Base-by-base conservation (phyloP, 2,797 vertebrate genomes). In the Coluber constrictor region DNA sequence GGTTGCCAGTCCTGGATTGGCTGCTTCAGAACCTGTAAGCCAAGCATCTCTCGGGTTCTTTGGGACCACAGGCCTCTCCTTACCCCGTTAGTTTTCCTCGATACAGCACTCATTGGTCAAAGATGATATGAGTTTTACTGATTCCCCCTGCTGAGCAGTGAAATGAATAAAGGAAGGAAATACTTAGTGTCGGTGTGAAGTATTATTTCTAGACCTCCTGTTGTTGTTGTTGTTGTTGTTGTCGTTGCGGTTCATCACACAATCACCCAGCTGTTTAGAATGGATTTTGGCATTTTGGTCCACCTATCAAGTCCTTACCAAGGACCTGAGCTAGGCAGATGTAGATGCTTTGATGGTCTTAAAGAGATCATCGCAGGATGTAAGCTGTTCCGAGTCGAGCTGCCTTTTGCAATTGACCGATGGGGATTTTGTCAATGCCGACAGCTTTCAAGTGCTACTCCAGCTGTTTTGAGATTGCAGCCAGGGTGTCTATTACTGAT, bases 1-100 rank as follows among this genome's bases (percentile, higher is more conserved):
- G 92, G 74, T 88, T 96, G 91, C 96, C 96, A 93, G 96, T 96
- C 92, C 96, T 97, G 94, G 97, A 96, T 94, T 95, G 95, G 95
- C 95, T 97, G 94, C 94, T 96, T 93, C 93, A 5, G 70, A 97
- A 96, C 93, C 95, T 94, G 25, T 96, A 94, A 96, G 43, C 1
- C 32, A 27, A 1, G 23, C 10, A 29, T 87, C 23, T 54, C 47
- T 66, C 54, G 54, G 29, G 25, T 10, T 29, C 5, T 79, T 86
- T 32, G 16, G 51, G 32, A 89, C 56, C n/a, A 29, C 59, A 32
- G 74, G 47, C 70, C 86, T 87, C 70, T 61, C 51, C 55, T 56
- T 37, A 18, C 63, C 86, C 43, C 37, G 10, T 92, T 92, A 70
- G 70, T 15, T 47, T 93, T 25, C 25, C 90, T 90, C 83, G 79